Evolutionary conservation across 23 tunicate genomes (phyloP), one percentile per base, ranked within the genome.

Genomic region (Phallusia fumigata): DNA sequence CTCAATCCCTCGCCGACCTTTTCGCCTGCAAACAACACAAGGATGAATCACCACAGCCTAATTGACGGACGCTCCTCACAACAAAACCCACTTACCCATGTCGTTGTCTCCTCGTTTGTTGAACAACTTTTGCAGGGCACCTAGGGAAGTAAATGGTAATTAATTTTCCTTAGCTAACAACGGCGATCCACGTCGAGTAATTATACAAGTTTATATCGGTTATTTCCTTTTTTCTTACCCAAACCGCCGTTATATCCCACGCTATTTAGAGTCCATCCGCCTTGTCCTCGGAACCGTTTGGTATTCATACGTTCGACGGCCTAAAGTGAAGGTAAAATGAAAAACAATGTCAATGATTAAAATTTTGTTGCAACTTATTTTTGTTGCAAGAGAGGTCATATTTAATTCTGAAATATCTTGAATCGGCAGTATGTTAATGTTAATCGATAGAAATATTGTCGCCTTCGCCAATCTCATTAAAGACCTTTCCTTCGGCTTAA

Each of bases 191-290:
- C n/a, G n/a, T n/a, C n/a, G n/a, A n/a, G n/a, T n/a, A n/a, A n/a
- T n/a, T n/a, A n/a, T n/a, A n/a, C n/a, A n/a, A n/a, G n/a, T n/a
- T n/a, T n/a, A n/a, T n/a, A n/a, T n/a, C n/a, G n/a, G n/a, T n/a
- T n/a, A n/a, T n/a, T n/a, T n/a, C n/a, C n/a, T n/a, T n/a, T 40
- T 40, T 40, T 40, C 72, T 73, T 36, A 87, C 90, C 90, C 18
- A 87, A 30, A n/a, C 85, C 90, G 0, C 73, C 90, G 81, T 87
- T 87, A 73, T 87, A 87, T 2, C 84, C 90, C 24, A 87, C 83
- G 81, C 90, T 87, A 72, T 87, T 87, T 74, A 80, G 52, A 13
- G 90, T 79, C 90, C 90, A 87, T 32, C 90, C 90, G 6, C 88
- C 88, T 32, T 77, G 79, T 30, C 82, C 82, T 8, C 88, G 81